Percentiles rank a stretch among this genome's conserved stretches.
Evolutionary conservation across 2,797 vertebrate genomes (phyloP).

Genomic region (Carduelis carduelis): DNA sequence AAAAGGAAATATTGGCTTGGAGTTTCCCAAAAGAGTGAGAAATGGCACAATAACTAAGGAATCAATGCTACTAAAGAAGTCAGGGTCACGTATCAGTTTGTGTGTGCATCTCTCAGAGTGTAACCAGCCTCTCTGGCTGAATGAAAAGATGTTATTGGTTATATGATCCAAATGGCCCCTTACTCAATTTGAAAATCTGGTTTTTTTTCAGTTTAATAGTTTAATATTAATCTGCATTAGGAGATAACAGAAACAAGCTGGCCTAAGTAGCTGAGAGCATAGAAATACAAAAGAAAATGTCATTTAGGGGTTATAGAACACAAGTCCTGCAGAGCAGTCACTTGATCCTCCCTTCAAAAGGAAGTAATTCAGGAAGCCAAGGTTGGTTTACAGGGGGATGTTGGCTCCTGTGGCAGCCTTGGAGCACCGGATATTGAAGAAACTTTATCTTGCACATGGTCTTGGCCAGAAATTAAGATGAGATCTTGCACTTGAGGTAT

Average conservation of each 20-base stretch:
- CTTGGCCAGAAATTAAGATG: conserved; percentile 14
- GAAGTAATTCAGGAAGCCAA: neutral
- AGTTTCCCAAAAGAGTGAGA: neutral
- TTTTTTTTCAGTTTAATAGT: neutral
- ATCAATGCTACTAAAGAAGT: neutral
- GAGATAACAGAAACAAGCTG: neutral
- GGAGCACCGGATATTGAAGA: neutral
- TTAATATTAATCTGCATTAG: neutral
- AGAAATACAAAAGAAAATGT: neutral
- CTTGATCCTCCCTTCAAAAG: neutral
- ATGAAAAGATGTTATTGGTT: neutral
- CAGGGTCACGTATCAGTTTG: neutral
- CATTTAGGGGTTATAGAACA: neutral
- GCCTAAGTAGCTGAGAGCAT: neutral
- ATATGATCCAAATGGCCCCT: neutral
- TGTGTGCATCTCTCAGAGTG: neutral
- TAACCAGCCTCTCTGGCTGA: neutral
- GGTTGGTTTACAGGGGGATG: neutral
- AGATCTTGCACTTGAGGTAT: neutral
- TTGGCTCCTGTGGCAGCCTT: neutral
- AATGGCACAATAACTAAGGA: neutral
- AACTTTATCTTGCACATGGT: neutral
- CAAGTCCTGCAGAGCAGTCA: neutral
- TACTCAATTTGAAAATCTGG: neutral
- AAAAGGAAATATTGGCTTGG: neutral